Conservation (phyloP, 2,113 vertebrate species). For the Capra hircus region DNA sequence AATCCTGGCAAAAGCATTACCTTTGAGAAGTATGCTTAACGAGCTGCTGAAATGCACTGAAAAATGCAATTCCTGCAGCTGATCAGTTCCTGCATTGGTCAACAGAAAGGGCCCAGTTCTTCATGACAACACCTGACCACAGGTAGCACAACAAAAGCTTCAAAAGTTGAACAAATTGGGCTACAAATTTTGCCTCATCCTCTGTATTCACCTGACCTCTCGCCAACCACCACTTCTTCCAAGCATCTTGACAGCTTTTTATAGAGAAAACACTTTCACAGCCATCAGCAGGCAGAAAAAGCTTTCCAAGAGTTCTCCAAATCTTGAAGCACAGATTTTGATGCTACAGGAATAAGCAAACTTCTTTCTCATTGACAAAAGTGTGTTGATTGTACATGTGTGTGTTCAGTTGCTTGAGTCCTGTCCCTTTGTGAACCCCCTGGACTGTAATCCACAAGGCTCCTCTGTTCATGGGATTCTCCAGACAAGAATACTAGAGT, state of each 20-base stretch:
- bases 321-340: background rate
- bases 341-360: background rate
- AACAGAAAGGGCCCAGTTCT: background rate
- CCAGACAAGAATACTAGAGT: background rate
- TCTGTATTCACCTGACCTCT: background rate
- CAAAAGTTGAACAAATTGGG: background rate
- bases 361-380: background rate
- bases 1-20: background rate
- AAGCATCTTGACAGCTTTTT: background rate
- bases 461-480: background rate
- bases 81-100: background rate
- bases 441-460: background rate
- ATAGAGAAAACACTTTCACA: background rate
- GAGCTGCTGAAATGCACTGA: background rate
- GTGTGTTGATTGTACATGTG: background rate
- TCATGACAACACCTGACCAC: background rate
- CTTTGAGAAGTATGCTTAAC: background rate
- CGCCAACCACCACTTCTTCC: background rate
- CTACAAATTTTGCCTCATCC: background rate
- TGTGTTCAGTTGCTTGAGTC: background rate
- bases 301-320: background rate
- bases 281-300: background rate
- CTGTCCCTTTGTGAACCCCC: background rate
- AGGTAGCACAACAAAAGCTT: background rate
- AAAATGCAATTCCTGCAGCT: background rate